Base-by-base conservation (phyloP, 2,888 invertebrate species). In the Chrysolina oricalcia region DNA sequence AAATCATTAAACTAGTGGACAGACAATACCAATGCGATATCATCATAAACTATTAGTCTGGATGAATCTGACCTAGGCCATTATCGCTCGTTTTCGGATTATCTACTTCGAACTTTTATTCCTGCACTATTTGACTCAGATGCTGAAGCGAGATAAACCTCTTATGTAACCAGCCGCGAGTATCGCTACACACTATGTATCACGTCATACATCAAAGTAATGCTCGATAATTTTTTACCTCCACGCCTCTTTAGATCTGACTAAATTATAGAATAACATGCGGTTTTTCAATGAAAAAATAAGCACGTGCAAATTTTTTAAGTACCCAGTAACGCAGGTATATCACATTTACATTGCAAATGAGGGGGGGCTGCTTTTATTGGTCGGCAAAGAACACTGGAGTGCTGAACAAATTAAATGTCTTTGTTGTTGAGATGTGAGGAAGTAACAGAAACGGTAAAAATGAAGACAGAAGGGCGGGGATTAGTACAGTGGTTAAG, bases 321-420 rank as follows among this genome's bases (percentile, higher is more conserved):
- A 53, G 53, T 53, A 53, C 53, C 53, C 19, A 53, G 53, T 21
- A 53, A 53, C 53, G 53, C 53, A 53, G 53, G 53, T 53, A 53
- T 53, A 53, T 53, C 19, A 53, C 53, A 53, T 53, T 21, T 23
- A 21, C 53, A 53, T 53, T 53, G 53, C 53, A 53, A 53, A 53
- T 53, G 21, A 53, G 53, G 19, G 19, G 53, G 19, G 19, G 2
- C 21, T 19, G 53, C 19, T 21, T 9, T 53, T 21, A 53, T 53
- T 53, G 53, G 53, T 53, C 21, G 19, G 19, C 27, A 53, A 53
- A 53, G 21, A 53, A 53, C 21, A 53, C 21, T 19, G 53, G 48
- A 48, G 48, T 53, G 19, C 21, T 3, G 5, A 53, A 53, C 4
- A 19, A 17, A 53, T 53, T 53, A 11, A 21, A 53, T 21, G 53